Base-by-base conservation (phyloP, 2,113 vertebrate species). In the Dipodomys merriami region DNA sequence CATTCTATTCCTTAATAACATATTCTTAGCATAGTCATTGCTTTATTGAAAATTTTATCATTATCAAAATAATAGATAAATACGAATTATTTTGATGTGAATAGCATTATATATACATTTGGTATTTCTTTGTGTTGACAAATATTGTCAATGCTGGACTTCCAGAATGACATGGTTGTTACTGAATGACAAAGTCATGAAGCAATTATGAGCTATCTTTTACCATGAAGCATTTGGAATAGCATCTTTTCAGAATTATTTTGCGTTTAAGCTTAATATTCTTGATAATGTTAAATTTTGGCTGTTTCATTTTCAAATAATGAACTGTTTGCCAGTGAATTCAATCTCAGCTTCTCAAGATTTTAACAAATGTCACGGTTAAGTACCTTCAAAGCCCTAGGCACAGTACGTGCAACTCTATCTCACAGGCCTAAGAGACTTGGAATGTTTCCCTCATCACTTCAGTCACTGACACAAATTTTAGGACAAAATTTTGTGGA, bases 121-220 rank as follows among this genome's bases (percentile, higher is more conserved):
- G 19, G 0, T 33, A 81, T 96, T 91, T 83, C 69, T 92, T 5
- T 68, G n/a, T 73, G 6, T 77, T 29, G 60, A 72, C 67, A 49
- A 35, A 5, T 62, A 30, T 82, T 25, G 53, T 77, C 30, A 33
- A 8, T 76, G 65, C 6, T 39, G 6, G 25, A 71, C n/a, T 65
- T 91, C 69, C 49, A 88, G 83, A 39, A 85, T 88, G 33, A n/a
- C 19, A 83, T 79, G n/a, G 20, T 74, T 27, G 44, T 39, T 44
- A 64, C 67, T 91, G 33, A 88, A 64, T 94, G 71, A 73, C 82
- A 91, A 92, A 49, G 19, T 78, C 46, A 88, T 88, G 74, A 71
- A 80, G 23, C 16, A 92, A n/a, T 80, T 81, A 69, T 80, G 44
- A 92, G 7, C 8, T 86, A 29, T 71, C 30, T 20, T 91, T 88